Base-by-base conservation (phyloP, 2,797 vertebrate species). In the Micrastur ruficollis region DNA sequence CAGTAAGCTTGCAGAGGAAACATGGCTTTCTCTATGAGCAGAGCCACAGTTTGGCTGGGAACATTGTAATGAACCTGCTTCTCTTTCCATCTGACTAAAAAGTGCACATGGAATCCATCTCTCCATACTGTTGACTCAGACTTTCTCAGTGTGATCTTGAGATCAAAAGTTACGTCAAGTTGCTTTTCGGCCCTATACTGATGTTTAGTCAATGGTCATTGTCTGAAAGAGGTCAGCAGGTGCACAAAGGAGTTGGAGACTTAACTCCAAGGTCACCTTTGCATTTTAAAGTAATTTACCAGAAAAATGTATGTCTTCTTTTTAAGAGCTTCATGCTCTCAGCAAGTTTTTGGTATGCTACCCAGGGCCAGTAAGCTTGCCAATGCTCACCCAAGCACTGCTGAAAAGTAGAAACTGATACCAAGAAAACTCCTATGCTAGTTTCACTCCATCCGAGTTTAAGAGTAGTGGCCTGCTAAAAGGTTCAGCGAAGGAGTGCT, bases 51-150 rank as follows among this genome's bases (percentile, higher is more conserved):
- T 8, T 36, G 38, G 14, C 62, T 66, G 32, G 15, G 19, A 66
- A 82, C n/a, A 31, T 0, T 40, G 27, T 23, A 59, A 67, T 12
- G 12, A 26, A 36, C 31, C 47, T 26, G 1, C 19, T 50, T 61
- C 23, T 44, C 47, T 36, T 68, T 29, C 52, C 32, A 38, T 15
- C 26, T 52, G 21, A 76, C 32, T 32, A 21, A 46, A 59, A 67
- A 0, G 0, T 1, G 4, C 14, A 32, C 2, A 3, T 13, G 17
- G n/a, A 20, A 17, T 25, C n/a, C 31, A 66, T 7, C 40, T 61
- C 36, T 63, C n/a, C 1, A 0, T 17, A 22, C 13, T 53, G 71
- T 10, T 73, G 21, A 88, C 53, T 34, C 19, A 42, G 59, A 36
- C 15, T 18, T 68, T 56, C 17, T 84, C 55, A 65, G 55, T 17